Base-by-base conservation (phyloP, 2,113 vertebrate species). In the Desmodus rotundus region DNA sequence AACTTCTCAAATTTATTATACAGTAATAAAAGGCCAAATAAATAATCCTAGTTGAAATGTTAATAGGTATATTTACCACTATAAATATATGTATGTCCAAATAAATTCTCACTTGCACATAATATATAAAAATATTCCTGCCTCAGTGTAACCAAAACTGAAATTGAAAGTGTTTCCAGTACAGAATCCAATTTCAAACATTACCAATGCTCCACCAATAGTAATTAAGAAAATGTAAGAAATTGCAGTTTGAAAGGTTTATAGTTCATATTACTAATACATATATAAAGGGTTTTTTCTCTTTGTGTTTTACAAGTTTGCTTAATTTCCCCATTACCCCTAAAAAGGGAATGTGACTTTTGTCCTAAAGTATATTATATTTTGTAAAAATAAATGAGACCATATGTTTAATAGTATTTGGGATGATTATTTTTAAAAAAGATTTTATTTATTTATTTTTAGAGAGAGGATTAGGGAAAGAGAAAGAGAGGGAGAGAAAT, bases 161-260 rank as follows among this genome's bases (percentile, higher is more conserved):
- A 94, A 83, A 31, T 76, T 92, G 52, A 94, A 94, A 91, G 67
- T 93, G 68, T 85, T 95, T 96, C 52, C 31, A 36, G 19, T 36
- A 82, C 3, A 68, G 10, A 93, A 93, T 90, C 19, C 41, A 93
- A 77, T 77, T 90, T 58, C 15, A 89, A 81, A 84, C 9, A 96
- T 68, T 52, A 94, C 24, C 5, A 94, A 38, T 80, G 54, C 4
- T 50, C 38, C 0, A 83, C 13, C 65, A 78, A 78, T 4, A 84
- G 14, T 26, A 89, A 54, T 84, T 85, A 73, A 84, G 72, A 63
- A 80, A 70, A 83, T 58, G 1, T 76, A 50, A 83, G 47, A 50
- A 88, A 83, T 68, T 68, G 13, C 20, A 89, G 7, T 26, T 72
- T 45, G 52, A 70, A 86, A 58, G 0, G 1, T 52, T 81, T 86